phyloP scores from a whole-genome alignment of 1,140 invertebrate genomes.

The Ruditapes philippinarum region DNA sequence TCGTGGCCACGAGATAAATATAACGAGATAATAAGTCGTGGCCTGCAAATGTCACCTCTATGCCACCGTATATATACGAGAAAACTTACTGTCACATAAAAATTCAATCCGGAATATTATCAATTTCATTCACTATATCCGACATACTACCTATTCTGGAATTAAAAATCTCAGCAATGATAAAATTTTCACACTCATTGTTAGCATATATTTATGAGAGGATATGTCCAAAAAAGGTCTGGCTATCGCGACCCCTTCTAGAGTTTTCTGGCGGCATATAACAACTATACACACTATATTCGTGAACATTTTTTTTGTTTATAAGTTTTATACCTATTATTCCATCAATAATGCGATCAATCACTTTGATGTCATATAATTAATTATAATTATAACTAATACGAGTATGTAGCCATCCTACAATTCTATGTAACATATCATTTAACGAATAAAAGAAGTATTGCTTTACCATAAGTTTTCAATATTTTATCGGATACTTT shows the following conservation, averaged over 20 bases:
- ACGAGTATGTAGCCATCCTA: too few species aligned
- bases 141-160: not conserved
- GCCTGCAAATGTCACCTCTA: too few species aligned
- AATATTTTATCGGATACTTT: too few species aligned
- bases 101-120: not conserved
- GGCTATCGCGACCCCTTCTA: not conserved
- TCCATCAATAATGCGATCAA: not conserved
- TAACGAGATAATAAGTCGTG: too few species aligned
- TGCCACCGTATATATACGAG: conserved; percentile 5
- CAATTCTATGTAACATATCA: too few species aligned
- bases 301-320: not conserved
- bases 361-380: not conserved
- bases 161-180: conserved; percentile 43
- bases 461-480: too few species aligned
- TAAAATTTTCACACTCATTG: conserved; percentile 4
- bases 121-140: conserved; percentile 8
- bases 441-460: too few species aligned
- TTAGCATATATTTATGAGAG: conserved; percentile 21
- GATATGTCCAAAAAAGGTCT: conserved; percentile 41
- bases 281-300: not conserved
- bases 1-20: too few species aligned
- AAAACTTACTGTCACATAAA: conserved; percentile 5
- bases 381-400: too few species aligned
- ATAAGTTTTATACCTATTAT: conserved; percentile 15
- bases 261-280: too few species aligned